phyloP scores from a whole-genome alignment of 2,888 invertebrate genomes.

The Drosophila gaucha region DNA sequence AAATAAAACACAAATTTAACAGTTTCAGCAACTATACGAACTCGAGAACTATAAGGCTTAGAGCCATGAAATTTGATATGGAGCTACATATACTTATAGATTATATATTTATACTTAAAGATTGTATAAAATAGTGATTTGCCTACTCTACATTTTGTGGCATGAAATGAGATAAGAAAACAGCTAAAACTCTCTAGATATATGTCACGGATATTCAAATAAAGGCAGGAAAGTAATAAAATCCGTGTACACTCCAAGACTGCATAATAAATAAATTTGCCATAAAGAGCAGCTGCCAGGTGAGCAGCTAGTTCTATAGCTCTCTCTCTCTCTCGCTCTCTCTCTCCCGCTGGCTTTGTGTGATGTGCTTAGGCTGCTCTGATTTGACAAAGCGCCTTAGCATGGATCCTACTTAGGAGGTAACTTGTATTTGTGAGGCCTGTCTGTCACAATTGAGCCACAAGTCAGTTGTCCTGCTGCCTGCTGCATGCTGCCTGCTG shows the following conservation, averaged over 20 bases:
- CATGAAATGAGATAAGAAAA: neutral
- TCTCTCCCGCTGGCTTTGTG: conserved; percentile 8
- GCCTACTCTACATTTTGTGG: too few species aligned
- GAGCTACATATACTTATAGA: neutral
- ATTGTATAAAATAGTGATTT: neutral
- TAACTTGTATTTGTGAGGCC: conserved; percentile 14
- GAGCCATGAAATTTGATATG: neutral
- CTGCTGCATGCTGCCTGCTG: conserved; percentile 9
- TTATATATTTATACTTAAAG: neutral
- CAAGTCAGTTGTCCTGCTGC: conserved; percentile 45
- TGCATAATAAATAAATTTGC: conserved; percentile 8
- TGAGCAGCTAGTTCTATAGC: neutral
- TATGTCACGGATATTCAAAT: neutral
- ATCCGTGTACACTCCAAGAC: neutral
- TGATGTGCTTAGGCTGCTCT: conserved; percentile 32
- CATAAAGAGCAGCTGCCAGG: conserved; percentile 1
- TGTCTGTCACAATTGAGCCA: conserved; percentile 61
- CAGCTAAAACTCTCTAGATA: neutral
- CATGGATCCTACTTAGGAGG: conserved; percentile 15
- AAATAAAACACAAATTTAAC: too few species aligned
- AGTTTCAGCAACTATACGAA: too few species aligned
- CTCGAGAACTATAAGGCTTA: neutral
- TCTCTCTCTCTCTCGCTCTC: too few species aligned
- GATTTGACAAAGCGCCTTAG: conserved; percentile 60
- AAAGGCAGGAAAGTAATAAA: neutral